Evolutionary conservation across 2,888 invertebrate species (phyloP), one percentile per base, ranked within the genome.

Genomic region (Encarsia formosa): DNA sequence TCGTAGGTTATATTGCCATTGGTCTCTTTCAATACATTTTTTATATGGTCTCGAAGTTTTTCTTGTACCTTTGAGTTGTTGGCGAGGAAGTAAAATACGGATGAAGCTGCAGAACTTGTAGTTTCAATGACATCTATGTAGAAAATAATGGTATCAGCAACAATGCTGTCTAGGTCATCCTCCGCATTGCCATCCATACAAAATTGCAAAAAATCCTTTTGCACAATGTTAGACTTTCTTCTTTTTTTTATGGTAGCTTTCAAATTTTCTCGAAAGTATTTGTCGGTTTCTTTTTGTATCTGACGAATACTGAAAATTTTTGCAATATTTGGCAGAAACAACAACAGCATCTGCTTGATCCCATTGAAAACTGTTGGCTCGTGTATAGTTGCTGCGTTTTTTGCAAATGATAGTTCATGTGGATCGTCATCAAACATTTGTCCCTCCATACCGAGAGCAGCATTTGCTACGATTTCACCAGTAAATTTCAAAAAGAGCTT

Each of bases 51-150:
- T 9, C 77, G 67, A 8, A 79, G 57, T 58, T 67, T 76, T 0
- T 74, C 66, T 55, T 81, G 81, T 13, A 78, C 62, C 3, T 76
- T 68, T 3, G 62, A 68, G 59, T 78, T 63, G 2, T 64, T 47
- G 1, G 79, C 77, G 4, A 81, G 59, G 48, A 77, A 74, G 58
- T 77, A 78, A 0, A 75, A 62, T 2, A 75, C 63, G 47, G 76
- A 78, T 8, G 72, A 68, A 31, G 79, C 61, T 0, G 76, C 69
- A 1, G 76, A 71, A 20, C 77, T 77, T 0, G 78, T 77, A 1
- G 80, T 79, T 60, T 79, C 79, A 58, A 75, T 78, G 1, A 79
- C 79, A 20, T 79, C 80, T 1, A 76, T 54, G 59, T 78, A 78
- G 59, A 81, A 79, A 1, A 78, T 73, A 2, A 78, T 64, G 1